These are phyloP conservation scores for Betta splendens DNA, from an alignment of 2,797 vertebrate genomes.

Conservation along the genomic window DNA sequence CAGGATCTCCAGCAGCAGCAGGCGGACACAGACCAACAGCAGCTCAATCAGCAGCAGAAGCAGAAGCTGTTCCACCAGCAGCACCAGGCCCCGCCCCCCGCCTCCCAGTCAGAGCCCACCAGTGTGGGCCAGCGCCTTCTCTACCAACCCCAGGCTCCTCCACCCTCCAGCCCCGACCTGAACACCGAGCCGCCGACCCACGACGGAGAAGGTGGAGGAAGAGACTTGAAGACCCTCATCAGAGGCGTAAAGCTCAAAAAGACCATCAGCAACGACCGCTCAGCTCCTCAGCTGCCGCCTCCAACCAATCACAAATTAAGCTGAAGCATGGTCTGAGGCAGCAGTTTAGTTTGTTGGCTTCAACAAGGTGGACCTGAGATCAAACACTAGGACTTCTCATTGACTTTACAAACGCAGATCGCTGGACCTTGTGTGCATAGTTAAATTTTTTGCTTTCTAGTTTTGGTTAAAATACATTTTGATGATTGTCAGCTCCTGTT, in stretches of 20 bases:
- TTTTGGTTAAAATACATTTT: conserved; percentile 31
- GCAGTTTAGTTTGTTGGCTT: background rate
- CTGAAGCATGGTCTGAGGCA: background rate
- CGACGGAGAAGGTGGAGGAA: conserved; percentile 17
- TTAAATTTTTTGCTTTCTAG: conserved; percentile 34
- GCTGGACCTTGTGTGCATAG: conserved; percentile 33
- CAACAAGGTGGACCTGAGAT: background rate
- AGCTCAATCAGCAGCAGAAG: conserved; percentile 45
- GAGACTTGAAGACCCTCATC: conserved; percentile 79
- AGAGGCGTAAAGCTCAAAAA: conserved; percentile 77
- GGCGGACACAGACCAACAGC: conserved; percentile 5
- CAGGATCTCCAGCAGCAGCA: conserved; percentile 12
- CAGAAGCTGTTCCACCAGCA: conserved; percentile 43
- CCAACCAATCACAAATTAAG: conserved; percentile 73
- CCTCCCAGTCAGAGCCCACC: conserved; percentile 22
- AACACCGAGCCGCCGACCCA: conserved; percentile 6
- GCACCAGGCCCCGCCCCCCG: background rate
- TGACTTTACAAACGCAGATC: background rate
- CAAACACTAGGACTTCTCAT: conserved; percentile 4
- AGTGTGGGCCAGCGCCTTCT: conserved; percentile 13
- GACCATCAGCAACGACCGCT: conserved; percentile 84
- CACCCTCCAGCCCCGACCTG: conserved; percentile 32
- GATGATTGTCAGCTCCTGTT: conserved; percentile 24
- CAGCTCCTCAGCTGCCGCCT: conserved; percentile 77
- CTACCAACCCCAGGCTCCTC: conserved; percentile 33